These are phyloP conservation scores for Drosophila serrata DNA, from an alignment of 1,140 invertebrate species.

Conservation along the genomic window DNA sequence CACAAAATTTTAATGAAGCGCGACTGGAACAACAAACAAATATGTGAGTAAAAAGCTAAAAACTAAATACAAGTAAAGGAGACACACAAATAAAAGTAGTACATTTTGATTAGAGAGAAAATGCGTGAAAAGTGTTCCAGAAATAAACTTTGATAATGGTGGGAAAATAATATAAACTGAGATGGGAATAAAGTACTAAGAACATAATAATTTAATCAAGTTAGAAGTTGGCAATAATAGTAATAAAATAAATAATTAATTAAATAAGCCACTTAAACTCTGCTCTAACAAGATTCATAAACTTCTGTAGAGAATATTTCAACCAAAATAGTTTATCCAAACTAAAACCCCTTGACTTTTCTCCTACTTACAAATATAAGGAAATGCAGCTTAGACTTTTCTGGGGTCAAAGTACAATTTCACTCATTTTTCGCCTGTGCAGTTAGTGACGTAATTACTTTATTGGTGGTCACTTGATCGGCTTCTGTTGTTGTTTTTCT, in stretches of 20 bases:
- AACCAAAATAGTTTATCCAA: background rate
- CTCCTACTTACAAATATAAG: constrained; percentile 3
- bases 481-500: constrained; percentile 31
- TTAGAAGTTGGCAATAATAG: background rate
- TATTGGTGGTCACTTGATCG: constrained; percentile 38
- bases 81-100: background rate
- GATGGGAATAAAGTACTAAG: background rate
- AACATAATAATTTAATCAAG: background rate
- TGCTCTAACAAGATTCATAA: background rate
- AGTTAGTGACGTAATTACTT: constrained; percentile 50
- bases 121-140: background rate
- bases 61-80: background rate
- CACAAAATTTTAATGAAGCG: constrained; percentile 51
- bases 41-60: background rate
- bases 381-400: constrained; percentile 25
- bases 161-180: background rate
- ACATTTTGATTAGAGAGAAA: background rate
- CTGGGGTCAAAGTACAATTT: constrained; percentile 28
- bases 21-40: constrained; percentile 11
- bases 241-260: background rate
- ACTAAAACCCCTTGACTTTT: too few species aligned
- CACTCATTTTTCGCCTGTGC: constrained; percentile 1
- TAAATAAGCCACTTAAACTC: background rate
- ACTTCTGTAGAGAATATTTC: background rate
- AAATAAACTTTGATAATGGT: background rate